A percentile compares a stretch with the other conserved stretches of the same genome.
phyloP scores from a whole-genome alignment of 2,113 vertebrate genomes.

The Buteo buteo region DNA sequence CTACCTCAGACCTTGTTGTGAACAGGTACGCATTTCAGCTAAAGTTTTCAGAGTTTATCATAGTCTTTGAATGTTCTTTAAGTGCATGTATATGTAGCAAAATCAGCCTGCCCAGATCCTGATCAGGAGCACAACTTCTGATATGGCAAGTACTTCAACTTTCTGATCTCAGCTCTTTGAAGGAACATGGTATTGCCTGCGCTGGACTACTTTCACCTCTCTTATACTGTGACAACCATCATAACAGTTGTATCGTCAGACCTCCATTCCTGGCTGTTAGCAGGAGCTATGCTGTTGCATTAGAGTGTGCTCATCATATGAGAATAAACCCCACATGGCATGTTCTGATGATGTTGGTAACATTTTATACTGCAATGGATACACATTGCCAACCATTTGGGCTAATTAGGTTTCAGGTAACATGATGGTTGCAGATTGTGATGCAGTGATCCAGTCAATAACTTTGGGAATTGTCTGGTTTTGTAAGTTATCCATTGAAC shows the following conservation, averaged over 20 bases:
- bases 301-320: background rate
- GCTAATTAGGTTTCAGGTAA: background rate
- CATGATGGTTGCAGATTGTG: background rate
- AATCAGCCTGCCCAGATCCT: background rate
- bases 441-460: background rate
- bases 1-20: constrained; percentile 43
- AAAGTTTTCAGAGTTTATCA: background rate
- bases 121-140: background rate
- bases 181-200: background rate
- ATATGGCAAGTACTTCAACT: background rate
- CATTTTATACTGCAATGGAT: background rate
- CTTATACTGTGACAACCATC: background rate
- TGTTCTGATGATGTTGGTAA: background rate
- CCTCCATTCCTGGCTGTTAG: background rate
- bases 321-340: background rate
- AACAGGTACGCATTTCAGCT: background rate
- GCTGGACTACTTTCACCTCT: background rate
- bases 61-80: background rate
- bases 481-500: background rate
- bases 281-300: background rate
- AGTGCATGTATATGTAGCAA: background rate
- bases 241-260: background rate
- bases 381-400: background rate
- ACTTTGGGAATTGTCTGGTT: constrained; percentile 25
- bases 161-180: background rate